Percentiles rank a stretch among this genome's conserved stretches.
Conservation (phyloP, 2,113 vertebrate species). For the Cranoglanis bouderius region DNA sequence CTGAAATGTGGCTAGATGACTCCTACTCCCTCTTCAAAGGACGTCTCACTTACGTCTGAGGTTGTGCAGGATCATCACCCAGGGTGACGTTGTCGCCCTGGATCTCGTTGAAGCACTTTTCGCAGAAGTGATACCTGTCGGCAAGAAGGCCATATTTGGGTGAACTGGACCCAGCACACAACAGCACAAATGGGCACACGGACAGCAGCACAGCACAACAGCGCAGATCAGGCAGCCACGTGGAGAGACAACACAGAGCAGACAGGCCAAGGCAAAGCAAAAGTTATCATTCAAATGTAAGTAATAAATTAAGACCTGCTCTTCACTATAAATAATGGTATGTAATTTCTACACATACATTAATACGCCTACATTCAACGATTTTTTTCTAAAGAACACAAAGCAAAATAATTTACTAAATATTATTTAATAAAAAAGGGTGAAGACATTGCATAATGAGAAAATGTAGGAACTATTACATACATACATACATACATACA, state of each 20-base stretch:
- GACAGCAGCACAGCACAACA: constrained; percentile 55
- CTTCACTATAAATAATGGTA: constrained; percentile 56
- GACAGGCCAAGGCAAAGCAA: constrained; percentile 36
- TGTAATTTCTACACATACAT: background rate
- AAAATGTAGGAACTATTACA: too few relatives aligned
- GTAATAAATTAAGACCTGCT: constrained; percentile 38
- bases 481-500: too few relatives aligned
- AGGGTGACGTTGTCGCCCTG: constrained; percentile 96
- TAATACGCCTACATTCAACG: too few relatives aligned
- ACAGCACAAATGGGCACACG: constrained; percentile 75
- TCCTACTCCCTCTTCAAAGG: background rate
- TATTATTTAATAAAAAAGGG: background rate
- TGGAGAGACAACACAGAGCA: constrained; percentile 27
- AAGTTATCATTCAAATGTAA: constrained; percentile 60
- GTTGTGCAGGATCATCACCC: constrained; percentile 95
- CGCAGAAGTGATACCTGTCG: constrained; percentile 99
- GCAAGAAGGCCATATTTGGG: constrained; percentile 95
- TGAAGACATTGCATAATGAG: too few relatives aligned
- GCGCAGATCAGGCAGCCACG: constrained; percentile 50
- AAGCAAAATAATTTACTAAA: background rate
- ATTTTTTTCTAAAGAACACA: too few relatives aligned
- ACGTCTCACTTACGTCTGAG: constrained; percentile 87
- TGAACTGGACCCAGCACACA: constrained; percentile 88
- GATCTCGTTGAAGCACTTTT: constrained; percentile 99
- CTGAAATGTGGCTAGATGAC: background rate